These are phyloP conservation scores for Cryptotis parvus DNA, from an alignment of 2,113 vertebrate genomes.

Conservation along the genomic window DNA sequence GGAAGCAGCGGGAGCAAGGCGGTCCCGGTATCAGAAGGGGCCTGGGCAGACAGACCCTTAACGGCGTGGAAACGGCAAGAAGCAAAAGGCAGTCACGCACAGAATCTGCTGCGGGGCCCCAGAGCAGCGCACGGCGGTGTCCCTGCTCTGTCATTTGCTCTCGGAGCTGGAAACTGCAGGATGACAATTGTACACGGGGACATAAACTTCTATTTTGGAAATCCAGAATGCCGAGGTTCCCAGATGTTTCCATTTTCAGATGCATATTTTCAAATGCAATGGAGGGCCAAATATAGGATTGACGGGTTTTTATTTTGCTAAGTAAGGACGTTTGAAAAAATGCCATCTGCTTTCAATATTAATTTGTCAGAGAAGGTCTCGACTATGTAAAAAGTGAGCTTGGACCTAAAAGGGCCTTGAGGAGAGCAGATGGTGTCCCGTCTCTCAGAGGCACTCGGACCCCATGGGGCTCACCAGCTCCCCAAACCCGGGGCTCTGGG, in stretches of 20 bases:
- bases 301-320: constrained; percentile 63
- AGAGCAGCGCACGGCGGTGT: too few species aligned
- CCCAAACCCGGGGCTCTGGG: too few species aligned
- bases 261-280: constrained; percentile 30
- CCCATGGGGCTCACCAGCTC: rapidly evolving
- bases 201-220: constrained; percentile 1
- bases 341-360: constrained; percentile 66
- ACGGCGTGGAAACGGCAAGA: too few species aligned
- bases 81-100: too few species aligned
- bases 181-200: not conserved
- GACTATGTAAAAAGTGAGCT: constrained; percentile 32
- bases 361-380: constrained; percentile 48
- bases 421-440: not conserved
- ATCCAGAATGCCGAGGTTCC: constrained; percentile 28
- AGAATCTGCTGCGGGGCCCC: too few species aligned
- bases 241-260: constrained; percentile 58
- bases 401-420: not conserved
- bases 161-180: too few species aligned
- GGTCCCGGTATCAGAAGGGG: too few species aligned
- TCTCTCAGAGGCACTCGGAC: too few species aligned
- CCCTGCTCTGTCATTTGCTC: too few species aligned
- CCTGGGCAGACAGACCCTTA: too few species aligned
- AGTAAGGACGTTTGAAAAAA: constrained; percentile 52
- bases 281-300: constrained; percentile 12
- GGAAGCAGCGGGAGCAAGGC: too few species aligned